Evolutionary conservation across 2,888 invertebrate species (phyloP).

Genomic region (Andrena trimmerana): DNA sequence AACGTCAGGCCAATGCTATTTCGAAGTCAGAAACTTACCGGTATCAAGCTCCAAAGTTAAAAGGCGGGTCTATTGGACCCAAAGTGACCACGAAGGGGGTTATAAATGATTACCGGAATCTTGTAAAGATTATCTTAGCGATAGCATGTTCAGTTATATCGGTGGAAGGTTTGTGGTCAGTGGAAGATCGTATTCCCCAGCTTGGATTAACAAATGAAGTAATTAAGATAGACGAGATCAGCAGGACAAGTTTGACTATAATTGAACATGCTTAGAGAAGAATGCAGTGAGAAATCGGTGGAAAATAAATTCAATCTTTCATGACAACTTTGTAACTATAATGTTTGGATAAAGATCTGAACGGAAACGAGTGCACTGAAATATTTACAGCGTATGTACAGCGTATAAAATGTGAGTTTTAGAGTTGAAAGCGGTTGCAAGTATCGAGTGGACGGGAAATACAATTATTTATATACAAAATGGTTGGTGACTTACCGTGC

Average conservation of each 20-base stretch:
- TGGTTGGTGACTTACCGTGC: constrained; percentile 55
- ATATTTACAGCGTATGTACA: constrained; percentile 45
- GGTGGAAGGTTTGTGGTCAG: no score
- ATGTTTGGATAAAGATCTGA: neutral
- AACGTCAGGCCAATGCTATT: no score
- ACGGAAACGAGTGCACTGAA: neutral
- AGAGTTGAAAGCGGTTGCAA: constrained; percentile 13
- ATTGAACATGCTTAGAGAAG: constrained; percentile 31
- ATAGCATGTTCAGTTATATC: no score
- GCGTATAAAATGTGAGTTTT: neutral
- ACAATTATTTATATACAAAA: constrained; percentile 39
- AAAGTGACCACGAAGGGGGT: no score
- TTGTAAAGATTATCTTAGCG: no score
- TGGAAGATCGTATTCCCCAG: no score
- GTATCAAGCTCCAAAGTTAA: no score
- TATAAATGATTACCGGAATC: no score
- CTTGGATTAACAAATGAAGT: no score
- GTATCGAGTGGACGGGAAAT: constrained; percentile 8
- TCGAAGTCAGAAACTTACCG: no score
- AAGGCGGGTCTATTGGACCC: no score
- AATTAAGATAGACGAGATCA: neutral
- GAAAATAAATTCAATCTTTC: constrained; percentile 22
- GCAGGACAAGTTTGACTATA: constrained; percentile 10
- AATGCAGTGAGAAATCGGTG: constrained; percentile 36
- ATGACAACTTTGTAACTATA: neutral